Base-by-base conservation (phyloP, 2,888 invertebrate species). In the Junonia oenone region DNA sequence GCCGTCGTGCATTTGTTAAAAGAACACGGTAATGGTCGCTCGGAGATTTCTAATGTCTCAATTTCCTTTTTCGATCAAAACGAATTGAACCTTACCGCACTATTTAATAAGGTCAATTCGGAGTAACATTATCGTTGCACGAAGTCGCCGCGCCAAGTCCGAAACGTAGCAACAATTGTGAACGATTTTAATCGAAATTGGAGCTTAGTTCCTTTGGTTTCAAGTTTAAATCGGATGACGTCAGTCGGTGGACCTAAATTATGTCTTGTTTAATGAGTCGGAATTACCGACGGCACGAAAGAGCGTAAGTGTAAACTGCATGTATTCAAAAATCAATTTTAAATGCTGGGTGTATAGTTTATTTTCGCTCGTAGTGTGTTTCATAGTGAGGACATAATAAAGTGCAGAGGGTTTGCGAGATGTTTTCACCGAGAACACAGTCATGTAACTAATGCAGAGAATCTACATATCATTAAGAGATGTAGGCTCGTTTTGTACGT, bases 391-490 rank as follows among this genome's bases (percentile, higher is more conserved):
- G 56, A 46, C 19, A 53, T 58, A 62, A 55, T 50, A 59, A 64
- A 56, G 13, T 53, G 11, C 26, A 43, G 19, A 50, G 56, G 72
- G 76, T 78, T 78, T 75, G 87, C 80, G 86, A 85, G 86, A 86
- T 88, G 89, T 90, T 88, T 85, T 78, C 85, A 83, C 88, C 68
- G 82, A 73, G 87, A 88, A 89, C 88, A 88, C 80, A 86, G 86
- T 75, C 90, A 86, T 90, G 90, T 90, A 86, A 84, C 87, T 90
- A 90, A 90, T 88, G 87, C 83, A 77, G 78, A 66, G 90, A 87
- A 90, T 90, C 88, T 89, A 89, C 89, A 90, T 90, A 90, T 90
- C 90, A 90, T 90, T 90, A 88, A 88, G 85, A 87, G 87, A 89
- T 88, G 89, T 90, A 78, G 84, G 74, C 75, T 78, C 81, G 77